These are phyloP conservation scores for Callorhinus ursinus DNA, from an alignment of 2,113 vertebrate genomes.

Conservation along the genomic window DNA sequence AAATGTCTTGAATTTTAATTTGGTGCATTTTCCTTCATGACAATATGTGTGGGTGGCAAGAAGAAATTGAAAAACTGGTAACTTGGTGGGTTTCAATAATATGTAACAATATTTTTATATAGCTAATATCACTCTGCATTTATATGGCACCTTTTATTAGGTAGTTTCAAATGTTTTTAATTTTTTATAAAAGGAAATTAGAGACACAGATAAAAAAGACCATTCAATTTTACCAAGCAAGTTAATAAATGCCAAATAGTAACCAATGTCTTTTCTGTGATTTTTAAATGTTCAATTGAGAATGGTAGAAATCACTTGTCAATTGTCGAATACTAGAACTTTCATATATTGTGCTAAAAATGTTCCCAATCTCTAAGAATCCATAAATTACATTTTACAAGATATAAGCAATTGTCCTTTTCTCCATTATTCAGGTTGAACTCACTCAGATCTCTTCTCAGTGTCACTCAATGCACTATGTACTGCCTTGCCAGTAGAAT, in stretches of 20 bases:
- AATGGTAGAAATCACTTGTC: neutral
- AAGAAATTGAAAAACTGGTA: conserved; percentile 48
- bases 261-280: neutral
- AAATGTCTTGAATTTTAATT: conserved; percentile 73
- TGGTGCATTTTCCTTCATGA: neutral
- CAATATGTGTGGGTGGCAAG: neutral
- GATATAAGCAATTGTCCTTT: neutral
- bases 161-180: conserved; percentile 4
- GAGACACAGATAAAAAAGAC: neutral
- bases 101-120: neutral
- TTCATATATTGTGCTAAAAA: neutral
- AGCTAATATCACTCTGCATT: neutral
- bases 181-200: neutral
- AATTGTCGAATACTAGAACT: neutral
- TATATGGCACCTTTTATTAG: neutral
- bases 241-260: neutral
- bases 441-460: neutral
- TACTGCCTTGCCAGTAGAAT: neutral
- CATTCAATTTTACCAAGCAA: neutral
- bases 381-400: neutral
- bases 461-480: no score
- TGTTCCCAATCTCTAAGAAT: neutral
- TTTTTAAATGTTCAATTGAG: neutral
- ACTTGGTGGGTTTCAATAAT: neutral
- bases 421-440: neutral